Conservation (phyloP, 2,888 invertebrate species). For the Kryphioiulus occultus region DNA sequence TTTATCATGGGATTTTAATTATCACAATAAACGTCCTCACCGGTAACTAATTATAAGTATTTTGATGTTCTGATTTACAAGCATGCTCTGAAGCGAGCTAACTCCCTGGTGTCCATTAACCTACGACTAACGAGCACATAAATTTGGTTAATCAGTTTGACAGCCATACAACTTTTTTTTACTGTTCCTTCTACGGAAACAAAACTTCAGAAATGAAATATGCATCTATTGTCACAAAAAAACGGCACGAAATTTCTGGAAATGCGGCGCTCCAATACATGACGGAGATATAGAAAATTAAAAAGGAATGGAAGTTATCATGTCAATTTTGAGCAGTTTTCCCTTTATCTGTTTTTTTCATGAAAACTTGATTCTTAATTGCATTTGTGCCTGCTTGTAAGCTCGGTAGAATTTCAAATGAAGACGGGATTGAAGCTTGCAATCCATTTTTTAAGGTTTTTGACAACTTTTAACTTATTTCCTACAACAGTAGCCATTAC, state of each 20-base stretch:
- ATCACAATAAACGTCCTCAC: background rate
- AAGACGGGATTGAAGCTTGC: background rate
- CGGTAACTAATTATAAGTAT: slow-evolving; percentile 26
- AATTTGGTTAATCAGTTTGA: slow-evolving; percentile 35
- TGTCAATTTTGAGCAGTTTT: background rate
- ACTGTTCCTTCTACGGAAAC: background rate
- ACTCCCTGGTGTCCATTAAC: slow-evolving; percentile 8
- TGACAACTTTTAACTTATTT: too few species aligned
- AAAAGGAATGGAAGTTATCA: background rate
- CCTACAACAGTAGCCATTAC: too few species aligned
- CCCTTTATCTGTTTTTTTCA: background rate
- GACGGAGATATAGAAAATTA: background rate
- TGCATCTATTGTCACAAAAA: background rate
- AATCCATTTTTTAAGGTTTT: background rate
- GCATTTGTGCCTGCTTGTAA: background rate
- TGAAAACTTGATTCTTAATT: background rate
- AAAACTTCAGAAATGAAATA: background rate
- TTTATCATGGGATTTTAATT: background rate
- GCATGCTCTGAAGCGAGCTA: slow-evolving; percentile 9
- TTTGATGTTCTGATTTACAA: background rate
- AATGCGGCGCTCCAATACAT: background rate
- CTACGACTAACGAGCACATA: slow-evolving; percentile 26
- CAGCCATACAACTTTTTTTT: slow-evolving; percentile 15
- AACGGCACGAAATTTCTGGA: background rate
- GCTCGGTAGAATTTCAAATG: background rate